Evolutionary conservation across 2,888 invertebrate species (phyloP), one percentile per base, ranked within the genome.

Genomic region (Molanna angustata): DNA sequence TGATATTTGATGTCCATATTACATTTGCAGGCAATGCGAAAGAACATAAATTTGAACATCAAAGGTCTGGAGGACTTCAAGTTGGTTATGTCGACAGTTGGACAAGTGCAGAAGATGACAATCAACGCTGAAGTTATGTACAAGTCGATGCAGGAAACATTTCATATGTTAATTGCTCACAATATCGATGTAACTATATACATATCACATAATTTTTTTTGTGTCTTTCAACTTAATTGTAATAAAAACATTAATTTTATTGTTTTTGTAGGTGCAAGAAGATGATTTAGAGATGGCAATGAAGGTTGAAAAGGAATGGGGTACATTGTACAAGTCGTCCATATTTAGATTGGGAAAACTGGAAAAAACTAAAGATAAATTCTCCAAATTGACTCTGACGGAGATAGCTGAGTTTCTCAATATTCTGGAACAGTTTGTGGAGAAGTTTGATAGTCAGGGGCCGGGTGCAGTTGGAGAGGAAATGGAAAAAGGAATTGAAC

Each of bases 351-450:
- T 80, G 9, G 80, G 80, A 55, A 84, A 85, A 1, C 69, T 90
- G 31, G 85, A 88, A 64, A 82, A 85, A 49, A 90, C 91, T n/a
- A 94, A 92, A 66, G 86, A 86, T 49, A 85, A 89, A 64, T 95
- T 94, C 71, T 88, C 90, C 7, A 84, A 86, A 64, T 78, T 93
- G 63, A 94, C 90, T 27, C 78, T 85, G 45, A 73, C 79, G 0
- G 86, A 93, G 68, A 92, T 94, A 54, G 73, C 77, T 1, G 79
- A 80, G 18, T 91, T 90, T 69, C 69, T 80, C 31, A 69, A 78
- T 31, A 76, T 84, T 48, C 63, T 84, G 2, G 76, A 76, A 19
- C 78, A 80, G 1, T 94, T 94, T 67, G 80, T 88, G 1, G 80
- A 83, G 61, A 81, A 83, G 63, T 94, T 90, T 64, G 81, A 86